These are phyloP conservation scores for Sarcophaga caerulescens DNA, from an alignment of 2,888 invertebrate species.

Conservation along the genomic window DNA sequence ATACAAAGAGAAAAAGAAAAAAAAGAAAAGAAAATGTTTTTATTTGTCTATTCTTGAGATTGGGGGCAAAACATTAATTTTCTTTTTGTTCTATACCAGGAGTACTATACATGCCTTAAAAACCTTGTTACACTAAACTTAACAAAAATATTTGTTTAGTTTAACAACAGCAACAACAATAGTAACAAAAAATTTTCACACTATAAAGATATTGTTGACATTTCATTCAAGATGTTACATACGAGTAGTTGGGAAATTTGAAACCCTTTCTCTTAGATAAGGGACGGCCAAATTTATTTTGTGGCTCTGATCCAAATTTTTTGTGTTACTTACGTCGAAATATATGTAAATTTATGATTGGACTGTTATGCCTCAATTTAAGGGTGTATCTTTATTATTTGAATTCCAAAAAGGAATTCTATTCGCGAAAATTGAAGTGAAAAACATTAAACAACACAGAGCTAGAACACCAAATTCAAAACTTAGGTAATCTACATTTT, in stretches of 20 bases:
- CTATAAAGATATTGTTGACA: not conserved
- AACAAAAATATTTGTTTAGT: slow-evolving; percentile 33
- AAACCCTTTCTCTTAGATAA: not conserved
- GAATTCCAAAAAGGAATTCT: too few relatives aligned
- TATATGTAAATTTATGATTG: not conserved
- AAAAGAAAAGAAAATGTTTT: not conserved
- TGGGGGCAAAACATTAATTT: slow-evolving; percentile 23
- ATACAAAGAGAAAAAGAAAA: not conserved
- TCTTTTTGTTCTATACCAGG: not conserved
- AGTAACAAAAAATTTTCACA: slow-evolving; percentile 32
- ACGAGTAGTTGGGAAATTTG: not conserved
- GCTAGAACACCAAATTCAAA: too few relatives aligned
- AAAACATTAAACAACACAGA: too few relatives aligned
- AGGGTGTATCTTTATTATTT: not conserved
- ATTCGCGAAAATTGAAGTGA: too few relatives aligned
- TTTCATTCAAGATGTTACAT: slow-evolving; percentile 9
- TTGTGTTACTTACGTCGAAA: not conserved
- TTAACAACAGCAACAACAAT: not conserved
- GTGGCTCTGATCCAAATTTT: slow-evolving; percentile 38
- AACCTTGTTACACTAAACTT: slow-evolving; percentile 43
- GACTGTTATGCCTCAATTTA: not conserved
- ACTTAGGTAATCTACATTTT: too few relatives aligned
- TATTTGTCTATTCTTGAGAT: slow-evolving; percentile 31
- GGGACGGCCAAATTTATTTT: slow-evolving; percentile 15
- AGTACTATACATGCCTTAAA: slow-evolving; percentile 24